These are phyloP conservation scores for Drosophila kepulauana DNA, from an alignment of 1,140 invertebrate genomes.

Conservation along the genomic window DNA sequence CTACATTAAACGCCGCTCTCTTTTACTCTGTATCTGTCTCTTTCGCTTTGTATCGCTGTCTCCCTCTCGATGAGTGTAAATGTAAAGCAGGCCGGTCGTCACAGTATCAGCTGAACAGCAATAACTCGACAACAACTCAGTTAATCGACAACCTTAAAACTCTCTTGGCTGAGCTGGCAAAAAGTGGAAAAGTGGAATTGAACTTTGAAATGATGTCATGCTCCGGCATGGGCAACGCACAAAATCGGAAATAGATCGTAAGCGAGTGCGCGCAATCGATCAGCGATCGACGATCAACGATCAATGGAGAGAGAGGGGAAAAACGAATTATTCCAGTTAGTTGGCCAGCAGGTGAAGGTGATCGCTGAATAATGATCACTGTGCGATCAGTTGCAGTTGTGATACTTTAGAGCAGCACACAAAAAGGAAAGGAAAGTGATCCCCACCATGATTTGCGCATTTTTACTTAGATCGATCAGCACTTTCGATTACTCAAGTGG, in stretches of 20 bases:
- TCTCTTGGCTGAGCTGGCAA: slow-evolving; percentile 16
- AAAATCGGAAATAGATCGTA: slow-evolving; percentile 36
- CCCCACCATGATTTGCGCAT: no score
- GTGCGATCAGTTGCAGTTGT: not conserved
- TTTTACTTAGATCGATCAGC: no score
- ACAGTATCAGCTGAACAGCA: slow-evolving; percentile 25
- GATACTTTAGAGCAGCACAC: not conserved
- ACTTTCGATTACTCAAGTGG: no score
- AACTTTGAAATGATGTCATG: slow-evolving; percentile 77
- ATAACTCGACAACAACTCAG: slow-evolving; percentile 2
- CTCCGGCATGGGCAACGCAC: slow-evolving; percentile 36
- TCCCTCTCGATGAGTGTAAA: slow-evolving; percentile 28
- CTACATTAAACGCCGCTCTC: not conserved
- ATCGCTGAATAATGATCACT: slow-evolving; percentile 8
- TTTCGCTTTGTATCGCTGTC: not conserved
- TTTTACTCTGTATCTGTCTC: not conserved
- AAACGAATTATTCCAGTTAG: slow-evolving; percentile 46
- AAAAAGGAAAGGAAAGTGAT: no score
- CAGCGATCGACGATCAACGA: slow-evolving; percentile 12
- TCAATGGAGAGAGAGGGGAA: slow-evolving; percentile 30
- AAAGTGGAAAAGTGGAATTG: slow-evolving; percentile 23
- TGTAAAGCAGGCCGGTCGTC: slow-evolving; percentile 66
- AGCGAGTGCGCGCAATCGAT: slow-evolving; percentile 15
- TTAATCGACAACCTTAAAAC: slow-evolving; percentile 11
- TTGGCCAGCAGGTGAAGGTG: slow-evolving; percentile 59